Base-by-base conservation (phyloP, 35 echinoderm and acorn worm genomes). In the Nesometra sesokonis region DNA sequence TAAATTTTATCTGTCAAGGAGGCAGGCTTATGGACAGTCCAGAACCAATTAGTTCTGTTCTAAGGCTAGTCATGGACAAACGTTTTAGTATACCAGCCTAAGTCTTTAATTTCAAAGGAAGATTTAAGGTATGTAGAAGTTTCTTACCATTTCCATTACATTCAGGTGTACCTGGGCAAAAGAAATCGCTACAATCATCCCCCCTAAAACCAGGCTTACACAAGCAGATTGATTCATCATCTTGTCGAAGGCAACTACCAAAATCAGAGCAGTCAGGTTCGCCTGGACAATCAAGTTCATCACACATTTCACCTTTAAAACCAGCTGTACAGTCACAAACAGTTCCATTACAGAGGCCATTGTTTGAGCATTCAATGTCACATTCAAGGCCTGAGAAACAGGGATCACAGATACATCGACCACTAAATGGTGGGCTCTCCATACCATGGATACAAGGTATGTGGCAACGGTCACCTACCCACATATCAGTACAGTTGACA, bases 201-300 rank as follows among this genome's bases (percentile, higher is more conserved):
- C 82, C 79, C n/a, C 87, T 84, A 76, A 90, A 96, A 11, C 93
- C 93, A 83, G 93, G 87, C 46, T 86, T 89, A 37, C 93, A 96
- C 3, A 87, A 76, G 81, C 93, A 96, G 37, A 96, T 76, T 17
- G 93, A 88, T 34, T 52, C 77, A 29, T 82, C 93, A 31, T 89
- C 88, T 84, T 85, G 77, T 5, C 88, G 78, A 32, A 96, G 37
- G 77, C 93, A 96, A 21, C 87, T 86, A 0, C 93, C 93, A 17
- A 78, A 40, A 35, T 85, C 85, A 30, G 52, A 84, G 82, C 93
- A 96, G 77, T 96, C 93, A 88, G 93, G 93, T 76, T 96, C 93
- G 36, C 93, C 93, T 30, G 93, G 93, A 31, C 93, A 96, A 46
- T 96, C 90, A 9, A 90, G 77, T 9, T 83, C 38, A 33, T 91